Evolutionary conservation across 2,113 vertebrate genomes (phyloP), one percentile per base, ranked within the genome.

Genomic region (Micronisus gabar): DNA sequence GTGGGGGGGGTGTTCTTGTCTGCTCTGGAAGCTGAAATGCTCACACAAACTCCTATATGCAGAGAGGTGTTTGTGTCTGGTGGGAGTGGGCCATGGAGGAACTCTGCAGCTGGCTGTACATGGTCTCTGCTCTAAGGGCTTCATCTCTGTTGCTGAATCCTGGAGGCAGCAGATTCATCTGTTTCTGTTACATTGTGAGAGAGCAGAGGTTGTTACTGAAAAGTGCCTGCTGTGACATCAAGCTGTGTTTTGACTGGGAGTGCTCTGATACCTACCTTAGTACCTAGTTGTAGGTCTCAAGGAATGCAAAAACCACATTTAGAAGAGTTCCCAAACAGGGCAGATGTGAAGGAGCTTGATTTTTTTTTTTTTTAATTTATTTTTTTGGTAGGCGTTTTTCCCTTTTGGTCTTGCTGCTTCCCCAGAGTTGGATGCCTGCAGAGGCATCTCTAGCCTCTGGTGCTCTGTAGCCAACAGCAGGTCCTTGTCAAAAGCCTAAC

Each of bases 1-100:
- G 3, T 7, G 3, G 3, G 26, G 4, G 22, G 26, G 25, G 17
- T 58, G 22, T 29, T 81, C 63, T 36, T 55, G 13, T 23, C 34
- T 38, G 4, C 10, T 76, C 9, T 47, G 20, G 20, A 45, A 58
- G 38, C 20, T 27, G 55, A 5, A 40, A 22, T 6, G 18, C 11
- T 86, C 43, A 6, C 26, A 1, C 15, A 30, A 9, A 2, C 9
- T 32, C n/a, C 40, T 5, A 2, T 0, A 3, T 1, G 7, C 16
- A 20, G 75, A 38, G 34, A 18, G 6, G 30, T 15, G 38, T 13
- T 75, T 0, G 1, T 40, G 30, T 34, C n/a, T 32, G 86, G 34
- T 34, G 36, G 55, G 12, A 43, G 25, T 0, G 2, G 27, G 53
- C 30, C 4, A 2, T 2, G 4, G 50, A 66, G 55, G 19, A 70